phyloP scores from a whole-genome alignment of 2,797 vertebrate genomes.

The Ciconia nigra region DNA sequence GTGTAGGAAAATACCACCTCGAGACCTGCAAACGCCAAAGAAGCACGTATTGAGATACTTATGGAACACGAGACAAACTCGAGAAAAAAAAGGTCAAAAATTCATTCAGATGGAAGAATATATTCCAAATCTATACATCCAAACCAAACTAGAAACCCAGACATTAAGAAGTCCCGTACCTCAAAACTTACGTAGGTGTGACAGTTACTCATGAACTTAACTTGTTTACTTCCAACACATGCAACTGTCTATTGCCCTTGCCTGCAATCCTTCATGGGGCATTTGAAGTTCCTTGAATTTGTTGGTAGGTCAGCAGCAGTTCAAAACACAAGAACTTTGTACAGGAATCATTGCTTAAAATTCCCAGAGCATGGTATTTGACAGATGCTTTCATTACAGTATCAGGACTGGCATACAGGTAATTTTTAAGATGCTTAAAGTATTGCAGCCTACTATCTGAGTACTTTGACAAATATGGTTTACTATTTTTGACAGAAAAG shows the following conservation, averaged over 20 bases:
- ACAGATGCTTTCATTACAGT: background rate
- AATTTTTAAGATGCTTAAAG: background rate
- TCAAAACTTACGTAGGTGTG: background rate
- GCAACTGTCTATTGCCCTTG: background rate
- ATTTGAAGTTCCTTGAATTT: background rate
- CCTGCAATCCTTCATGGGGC: background rate
- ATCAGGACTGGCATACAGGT: background rate
- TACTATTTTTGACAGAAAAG: background rate
- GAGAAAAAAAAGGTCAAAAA: background rate
- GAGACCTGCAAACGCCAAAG: rapidly evolving
- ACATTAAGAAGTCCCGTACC: rapidly evolving
- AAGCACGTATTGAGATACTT: rapidly evolving
- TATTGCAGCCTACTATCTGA: background rate
- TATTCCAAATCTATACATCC: background rate
- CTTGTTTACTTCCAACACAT: background rate
- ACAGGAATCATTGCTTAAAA: background rate
- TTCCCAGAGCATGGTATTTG: background rate
- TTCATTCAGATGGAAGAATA: background rate
- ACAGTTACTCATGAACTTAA: background rate
- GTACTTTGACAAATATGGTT: background rate
- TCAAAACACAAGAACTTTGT: background rate
- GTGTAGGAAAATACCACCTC: background rate
- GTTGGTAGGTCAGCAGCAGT: background rate
- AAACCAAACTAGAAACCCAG: background rate
- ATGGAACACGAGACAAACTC: rapidly evolving